phyloP scores from a whole-genome alignment of 2,113 vertebrate genomes.

The Neomonachus schauinslandi region DNA sequence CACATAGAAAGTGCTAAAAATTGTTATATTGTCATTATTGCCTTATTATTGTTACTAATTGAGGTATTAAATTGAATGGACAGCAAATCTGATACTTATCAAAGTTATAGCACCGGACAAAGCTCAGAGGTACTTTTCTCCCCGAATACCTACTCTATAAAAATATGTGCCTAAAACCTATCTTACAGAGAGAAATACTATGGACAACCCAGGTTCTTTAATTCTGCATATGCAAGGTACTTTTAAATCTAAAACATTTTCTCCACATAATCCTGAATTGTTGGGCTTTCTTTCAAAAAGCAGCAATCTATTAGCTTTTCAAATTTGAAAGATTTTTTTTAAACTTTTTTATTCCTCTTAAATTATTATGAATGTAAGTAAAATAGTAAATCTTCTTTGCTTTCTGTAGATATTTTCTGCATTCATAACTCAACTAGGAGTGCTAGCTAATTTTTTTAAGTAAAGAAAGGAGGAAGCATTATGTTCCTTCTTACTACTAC shows the following conservation, averaged over 20 bases:
- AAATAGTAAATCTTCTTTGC: neutral
- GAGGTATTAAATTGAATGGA: neutral
- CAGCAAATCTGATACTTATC: neutral
- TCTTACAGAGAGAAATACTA: neutral
- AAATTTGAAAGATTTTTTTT: neutral
- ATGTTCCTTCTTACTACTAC: neutral
- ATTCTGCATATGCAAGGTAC: neutral
- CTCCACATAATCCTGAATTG: neutral
- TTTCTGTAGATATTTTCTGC: neutral
- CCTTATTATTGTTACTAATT: neutral
- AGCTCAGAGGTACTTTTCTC: neutral
- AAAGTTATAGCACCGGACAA: neutral
- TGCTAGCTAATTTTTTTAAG: neutral
- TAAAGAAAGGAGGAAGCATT: neutral
- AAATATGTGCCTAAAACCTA: neutral
- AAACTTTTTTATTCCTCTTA: neutral
- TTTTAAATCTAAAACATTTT: neutral
- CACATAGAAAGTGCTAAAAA: neutral
- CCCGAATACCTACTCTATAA: neutral
- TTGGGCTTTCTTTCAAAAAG: neutral
- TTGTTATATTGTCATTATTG: neutral
- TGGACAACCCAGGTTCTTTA: neutral
- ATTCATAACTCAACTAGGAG: neutral
- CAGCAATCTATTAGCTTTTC: neutral
- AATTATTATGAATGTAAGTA: neutral